These are phyloP conservation scores for Ursus arctos DNA, from an alignment of 2,113 vertebrate genomes.

Conservation along the genomic window DNA sequence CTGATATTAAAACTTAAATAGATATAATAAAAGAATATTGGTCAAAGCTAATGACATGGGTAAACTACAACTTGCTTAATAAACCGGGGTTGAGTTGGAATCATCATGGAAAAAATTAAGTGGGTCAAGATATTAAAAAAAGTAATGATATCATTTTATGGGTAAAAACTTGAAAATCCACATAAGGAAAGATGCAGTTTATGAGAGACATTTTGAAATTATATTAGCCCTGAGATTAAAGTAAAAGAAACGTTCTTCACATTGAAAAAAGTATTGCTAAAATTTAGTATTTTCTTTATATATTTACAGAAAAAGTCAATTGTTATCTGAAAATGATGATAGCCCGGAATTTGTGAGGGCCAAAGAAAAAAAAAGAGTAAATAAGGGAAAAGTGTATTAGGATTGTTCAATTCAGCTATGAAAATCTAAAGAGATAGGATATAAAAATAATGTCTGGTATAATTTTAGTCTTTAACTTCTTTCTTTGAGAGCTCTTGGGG, in stretches of 20 bases:
- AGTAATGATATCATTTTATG: neutral
- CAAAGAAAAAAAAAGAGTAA: conserved; percentile 4
- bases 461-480: neutral
- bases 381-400: neutral
- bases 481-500: neutral
- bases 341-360: neutral
- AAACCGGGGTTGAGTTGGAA: neutral
- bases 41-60: neutral
- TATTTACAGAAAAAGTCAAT: neutral
- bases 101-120: neutral
- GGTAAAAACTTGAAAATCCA: neutral
- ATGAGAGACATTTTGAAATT: neutral
- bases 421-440: neutral
- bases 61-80: neutral
- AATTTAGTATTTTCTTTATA: neutral
- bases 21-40: neutral
- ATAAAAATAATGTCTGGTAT: neutral
- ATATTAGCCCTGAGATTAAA: neutral
- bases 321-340: neutral
- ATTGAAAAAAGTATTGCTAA: neutral
- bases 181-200: neutral
- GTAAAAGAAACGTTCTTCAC: neutral
- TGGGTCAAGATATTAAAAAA: neutral
- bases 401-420: neutral
- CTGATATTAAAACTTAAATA: neutral